Percentiles rank a stretch among this genome's conserved stretches.
Evolutionary conservation across 1,140 invertebrate species (phyloP).

Genomic region (Magallana angulata): DNA sequence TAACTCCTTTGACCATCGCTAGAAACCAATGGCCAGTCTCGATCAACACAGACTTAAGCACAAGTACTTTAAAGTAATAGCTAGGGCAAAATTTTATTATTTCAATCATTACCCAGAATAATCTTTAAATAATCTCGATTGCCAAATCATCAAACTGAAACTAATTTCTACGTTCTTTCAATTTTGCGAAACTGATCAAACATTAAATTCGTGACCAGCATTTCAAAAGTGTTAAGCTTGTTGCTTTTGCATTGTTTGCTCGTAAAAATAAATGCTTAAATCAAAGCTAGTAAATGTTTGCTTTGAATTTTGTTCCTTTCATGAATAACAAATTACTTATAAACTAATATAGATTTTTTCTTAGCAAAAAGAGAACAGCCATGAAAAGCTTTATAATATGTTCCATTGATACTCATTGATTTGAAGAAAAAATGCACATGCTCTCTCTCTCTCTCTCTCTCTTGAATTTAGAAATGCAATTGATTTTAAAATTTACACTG

Average conservation of each 20-base stretch:
- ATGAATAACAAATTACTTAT: background rate
- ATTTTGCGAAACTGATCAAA: background rate
- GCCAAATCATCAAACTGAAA: constrained; percentile 10
- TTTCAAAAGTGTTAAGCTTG: background rate
- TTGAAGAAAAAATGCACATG: too few species aligned
- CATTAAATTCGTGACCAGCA: background rate
- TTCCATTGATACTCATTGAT: too few species aligned
- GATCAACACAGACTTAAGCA: background rate
- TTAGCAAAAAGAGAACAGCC: background rate
- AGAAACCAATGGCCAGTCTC: too few species aligned
- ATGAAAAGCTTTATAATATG: too few species aligned
- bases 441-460: too few species aligned
- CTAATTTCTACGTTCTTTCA: constrained; percentile 21
- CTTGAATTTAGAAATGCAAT: too few species aligned
- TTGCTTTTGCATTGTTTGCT: background rate
- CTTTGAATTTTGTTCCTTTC: background rate
- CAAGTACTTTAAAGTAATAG: too few species aligned
- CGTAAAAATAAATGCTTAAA: background rate
- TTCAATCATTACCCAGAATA: background rate
- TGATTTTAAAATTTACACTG: too few species aligned
- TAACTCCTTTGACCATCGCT: too few species aligned
- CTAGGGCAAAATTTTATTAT: background rate
- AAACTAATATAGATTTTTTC: background rate
- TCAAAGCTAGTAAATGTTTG: background rate
- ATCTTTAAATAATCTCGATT: constrained; percentile 23